Base-by-base conservation (phyloP, 2,113 vertebrate species). In the Zosterops hypoxanthus region DNA sequence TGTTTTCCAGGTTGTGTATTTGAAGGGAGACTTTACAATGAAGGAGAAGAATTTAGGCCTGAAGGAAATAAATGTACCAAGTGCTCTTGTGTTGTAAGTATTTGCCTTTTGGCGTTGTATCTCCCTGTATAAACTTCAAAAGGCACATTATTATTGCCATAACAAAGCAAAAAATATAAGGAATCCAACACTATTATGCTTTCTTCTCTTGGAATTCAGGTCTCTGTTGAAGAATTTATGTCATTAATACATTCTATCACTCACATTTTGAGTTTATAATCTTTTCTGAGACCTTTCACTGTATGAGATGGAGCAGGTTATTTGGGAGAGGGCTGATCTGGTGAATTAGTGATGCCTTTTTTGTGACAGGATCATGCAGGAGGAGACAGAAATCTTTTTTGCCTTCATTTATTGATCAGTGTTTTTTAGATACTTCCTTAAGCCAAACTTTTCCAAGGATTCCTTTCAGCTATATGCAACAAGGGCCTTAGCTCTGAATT, bases 11-110 rank as follows among this genome's bases (percentile, higher is more conserved):
- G 98, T 50, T 99, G 99, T 90, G 97, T 99, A 95, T 99, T 99
- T 89, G 99, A 99, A 98, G 99, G 99, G 25, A 98, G 97, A 52
- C 98, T 98, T 82, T 99, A 99, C 97, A 98, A 96, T 92, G 99
- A 99, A 97, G 98, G 98, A 93, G 99, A 99, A 93, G 98, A 99
- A 95, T 99, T 99, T 96, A 98, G 98, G 88, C 99, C 99, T 14
- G 99, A 99, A 97, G 98, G 98, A 57, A 98, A 98, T 96, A 98
- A 98, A 77, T 99, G 99, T 92, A 98, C 98, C 97, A 99, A 97
- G 95, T 99, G 99, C 86, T 98, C 98, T 85, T 99, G 99, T 96
- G 97, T 98, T 79, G 99, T 99, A 98, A 99, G 99, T 99, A 97
- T 94, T 94, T 96, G 92, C 94, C 90, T 94, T 93, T 91, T 95